Evolutionary conservation across 2,888 invertebrate genomes (phyloP), one percentile per base, ranked within the genome.

Genomic region (Neoitamus cyanurus): DNA sequence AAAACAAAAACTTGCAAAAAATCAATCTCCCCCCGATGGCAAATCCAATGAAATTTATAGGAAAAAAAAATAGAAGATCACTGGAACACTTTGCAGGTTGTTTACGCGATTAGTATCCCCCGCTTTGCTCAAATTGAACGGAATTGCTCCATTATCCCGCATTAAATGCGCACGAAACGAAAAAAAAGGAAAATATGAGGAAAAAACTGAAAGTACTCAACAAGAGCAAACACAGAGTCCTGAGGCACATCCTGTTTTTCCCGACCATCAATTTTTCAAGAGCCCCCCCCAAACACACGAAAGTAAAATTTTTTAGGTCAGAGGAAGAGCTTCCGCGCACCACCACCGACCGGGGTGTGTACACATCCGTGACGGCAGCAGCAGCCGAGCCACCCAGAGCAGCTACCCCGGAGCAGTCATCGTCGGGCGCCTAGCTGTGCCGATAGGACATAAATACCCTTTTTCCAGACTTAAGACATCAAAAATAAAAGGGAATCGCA

Each of bases 241-340:
- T 58, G 58, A 70, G 30, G 31, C 30, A 70, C n/a, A 70, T 30
- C 70, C 70, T 70, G 30, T 31, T 34, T 73, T 73, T 48, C 20
- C 73, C 73, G 20, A 6, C 73, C 36, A 73, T 36, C 73, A 73
- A 58, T 20, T 58, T 58, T 58, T 58, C 58, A 58, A 58, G 58
- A 58, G 58, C 25, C 11, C 15, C 20, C 3, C 25, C 15, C 20
- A 73, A 20, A 30, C 73, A 73, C 20, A 36, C 34, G 73, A 73
- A 73, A 73, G 34, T 34, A 36, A 73, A 73, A 73, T 36, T 73
- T 58, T 73, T 73, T 73, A 73, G 73, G 73, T 36, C 73, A 36
- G 20, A 36, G n/a, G 30, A 30, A 28, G 70, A 70, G 30, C 70
- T 58, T 9, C 58, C 20, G 58, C 25, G 37, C 37, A 15, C 58